A percentile compares a stretch with the other conserved stretches of the same genome.
Conservation (phyloP, 1,140 invertebrate genomes). For the Solenopsis invicta region DNA sequence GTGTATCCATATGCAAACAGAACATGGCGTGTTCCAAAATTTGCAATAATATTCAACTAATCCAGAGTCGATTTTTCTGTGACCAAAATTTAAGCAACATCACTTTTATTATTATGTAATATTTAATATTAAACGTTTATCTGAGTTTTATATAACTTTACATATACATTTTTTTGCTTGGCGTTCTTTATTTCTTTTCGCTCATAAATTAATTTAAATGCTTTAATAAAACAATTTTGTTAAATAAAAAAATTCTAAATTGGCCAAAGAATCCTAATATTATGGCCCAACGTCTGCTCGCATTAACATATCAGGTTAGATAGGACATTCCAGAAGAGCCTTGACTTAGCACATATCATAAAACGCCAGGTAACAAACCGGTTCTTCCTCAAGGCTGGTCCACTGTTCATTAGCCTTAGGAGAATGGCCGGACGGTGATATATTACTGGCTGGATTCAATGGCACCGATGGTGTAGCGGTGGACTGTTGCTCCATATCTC, state of each 20-base stretch:
- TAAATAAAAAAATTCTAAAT: not conserved
- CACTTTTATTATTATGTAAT: not conserved
- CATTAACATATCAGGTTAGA: constrained; percentile 36
- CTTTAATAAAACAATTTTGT: not conserved
- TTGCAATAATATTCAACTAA: not conserved
- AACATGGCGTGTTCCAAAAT: not conserved
- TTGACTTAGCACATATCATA: constrained; percentile 29
- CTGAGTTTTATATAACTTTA: constrained; percentile 8
- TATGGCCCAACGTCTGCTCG: not conserved
- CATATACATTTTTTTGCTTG: not conserved
- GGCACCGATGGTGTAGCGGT: constrained; percentile 81
- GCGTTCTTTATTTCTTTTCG: not conserved
- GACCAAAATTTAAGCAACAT: constrained; percentile 38
- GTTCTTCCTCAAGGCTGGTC: constrained; percentile 94
- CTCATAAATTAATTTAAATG: not conserved
- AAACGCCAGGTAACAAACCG: constrained; percentile 86
- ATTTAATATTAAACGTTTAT: not conserved
- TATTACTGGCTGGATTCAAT: constrained; percentile 87
- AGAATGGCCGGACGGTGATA: constrained; percentile 87
- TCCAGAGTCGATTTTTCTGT: not conserved
- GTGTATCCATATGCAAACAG: not conserved
- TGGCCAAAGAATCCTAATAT: not conserved
- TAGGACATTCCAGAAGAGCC: not conserved
- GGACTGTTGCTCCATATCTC: constrained; percentile 92
- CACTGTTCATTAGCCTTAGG: constrained; percentile 92